Percentiles rank a stretch among this genome's conserved stretches.
phyloP scores from a whole-genome alignment of 2,113 vertebrate genomes.

The Bettongia penicillata region DNA sequence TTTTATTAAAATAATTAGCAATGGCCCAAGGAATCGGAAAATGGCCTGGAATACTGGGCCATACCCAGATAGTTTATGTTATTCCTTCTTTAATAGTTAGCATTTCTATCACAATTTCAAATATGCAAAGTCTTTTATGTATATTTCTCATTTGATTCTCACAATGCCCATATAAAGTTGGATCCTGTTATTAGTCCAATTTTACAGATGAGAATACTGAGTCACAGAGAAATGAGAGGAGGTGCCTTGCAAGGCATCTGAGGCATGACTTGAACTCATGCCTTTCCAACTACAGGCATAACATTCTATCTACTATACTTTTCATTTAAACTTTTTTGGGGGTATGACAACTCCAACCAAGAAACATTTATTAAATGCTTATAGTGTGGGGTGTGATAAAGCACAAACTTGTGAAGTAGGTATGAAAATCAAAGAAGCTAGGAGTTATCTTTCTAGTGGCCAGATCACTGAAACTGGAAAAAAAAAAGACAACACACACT shows the following conservation, averaged over 20 bases:
- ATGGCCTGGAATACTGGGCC: not conserved
- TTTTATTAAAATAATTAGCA: not conserved
- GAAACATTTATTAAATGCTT: not conserved
- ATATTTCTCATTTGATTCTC: not conserved
- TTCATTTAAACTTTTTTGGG: not conserved
- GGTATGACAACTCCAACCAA: not conserved
- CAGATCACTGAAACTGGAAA: not conserved
- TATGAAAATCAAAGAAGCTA: not conserved
- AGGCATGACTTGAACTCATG: not conserved
- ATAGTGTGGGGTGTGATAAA: not conserved
- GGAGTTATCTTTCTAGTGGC: conserved; percentile 48
- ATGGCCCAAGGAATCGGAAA: not conserved
- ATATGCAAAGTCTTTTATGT: not conserved
- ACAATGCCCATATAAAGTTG: not conserved
- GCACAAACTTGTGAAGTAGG: not conserved
- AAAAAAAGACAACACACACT: conserved; percentile 42
- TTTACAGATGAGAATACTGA: not conserved
- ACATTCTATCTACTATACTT: not conserved
- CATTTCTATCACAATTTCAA: not conserved
- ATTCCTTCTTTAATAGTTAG: not conserved
- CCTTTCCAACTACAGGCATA: not conserved
- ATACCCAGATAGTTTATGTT: not conserved
- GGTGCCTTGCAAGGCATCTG: not conserved
- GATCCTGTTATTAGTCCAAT: not conserved
- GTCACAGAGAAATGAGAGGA: not conserved